Conservation (phyloP, 2,797 vertebrate genomes). For the Pseudochirops cupreus region DNA sequence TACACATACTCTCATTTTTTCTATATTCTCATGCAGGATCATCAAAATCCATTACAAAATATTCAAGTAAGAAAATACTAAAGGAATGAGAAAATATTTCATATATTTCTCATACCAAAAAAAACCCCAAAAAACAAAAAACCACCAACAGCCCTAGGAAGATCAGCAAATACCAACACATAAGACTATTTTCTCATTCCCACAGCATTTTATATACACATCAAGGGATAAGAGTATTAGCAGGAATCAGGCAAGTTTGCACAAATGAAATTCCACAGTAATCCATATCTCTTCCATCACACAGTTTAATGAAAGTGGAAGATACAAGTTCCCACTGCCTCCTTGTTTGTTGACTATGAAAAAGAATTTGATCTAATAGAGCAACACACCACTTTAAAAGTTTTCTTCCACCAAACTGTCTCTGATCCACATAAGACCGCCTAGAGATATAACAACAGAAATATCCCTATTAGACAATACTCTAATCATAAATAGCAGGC, state of each 20-base stretch:
- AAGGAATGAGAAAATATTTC: neutral
- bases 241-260: neutral
- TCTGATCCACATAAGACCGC: neutral
- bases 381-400: neutral
- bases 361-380: neutral
- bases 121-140: neutral
- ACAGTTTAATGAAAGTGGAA: neutral
- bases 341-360: neutral
- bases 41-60: neutral
- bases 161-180: neutral
- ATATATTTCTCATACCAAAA: neutral
- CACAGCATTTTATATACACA: neutral
- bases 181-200: neutral
- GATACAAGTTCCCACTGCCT: neutral
- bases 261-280: neutral
- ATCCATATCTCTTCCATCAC: neutral
- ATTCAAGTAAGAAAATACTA: neutral
- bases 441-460: neutral
- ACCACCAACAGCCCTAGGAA: neutral
- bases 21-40: neutral
- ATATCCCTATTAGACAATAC: neutral
- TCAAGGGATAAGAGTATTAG: neutral
- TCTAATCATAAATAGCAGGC: neutral
- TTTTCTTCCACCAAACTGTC: neutral
- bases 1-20: neutral